These are phyloP conservation scores for Watsonalla cultraria DNA, from an alignment of 2,888 invertebrate species.

Conservation along the genomic window DNA sequence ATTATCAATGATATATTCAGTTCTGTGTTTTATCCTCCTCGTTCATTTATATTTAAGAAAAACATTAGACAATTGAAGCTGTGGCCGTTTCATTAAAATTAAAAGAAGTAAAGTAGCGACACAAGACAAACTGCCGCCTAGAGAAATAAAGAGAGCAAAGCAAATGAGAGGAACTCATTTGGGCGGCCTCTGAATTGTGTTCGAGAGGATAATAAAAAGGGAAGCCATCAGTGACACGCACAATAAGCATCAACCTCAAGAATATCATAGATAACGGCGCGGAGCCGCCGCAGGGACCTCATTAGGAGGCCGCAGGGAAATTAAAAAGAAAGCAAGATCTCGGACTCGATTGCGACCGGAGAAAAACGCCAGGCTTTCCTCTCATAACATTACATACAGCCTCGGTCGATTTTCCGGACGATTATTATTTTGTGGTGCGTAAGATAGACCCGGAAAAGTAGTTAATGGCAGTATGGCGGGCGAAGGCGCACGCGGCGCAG, in stretches of 20 bases:
- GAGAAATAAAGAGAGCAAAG: constrained; percentile 77
- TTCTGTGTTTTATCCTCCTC: neutral
- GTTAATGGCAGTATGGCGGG: constrained; percentile 58
- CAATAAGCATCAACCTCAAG: constrained; percentile 80
- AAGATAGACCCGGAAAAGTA: constrained; percentile 67
- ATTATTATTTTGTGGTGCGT: constrained; percentile 79
- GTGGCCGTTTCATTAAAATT: constrained; percentile 61
- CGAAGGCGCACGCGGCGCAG: constrained; percentile 39
- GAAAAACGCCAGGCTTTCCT: constrained; percentile 70
- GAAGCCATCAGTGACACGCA: constrained; percentile 79
- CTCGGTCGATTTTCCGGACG: constrained; percentile 75
- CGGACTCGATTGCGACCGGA: constrained; percentile 74
- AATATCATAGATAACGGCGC: constrained; percentile 78
- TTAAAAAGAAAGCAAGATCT: constrained; percentile 79
- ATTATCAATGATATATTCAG: constrained; percentile 10
- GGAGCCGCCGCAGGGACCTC: constrained; percentile 68
- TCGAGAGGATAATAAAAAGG: constrained; percentile 78
- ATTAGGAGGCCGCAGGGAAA: constrained; percentile 79
- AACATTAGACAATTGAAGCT: constrained; percentile 36
- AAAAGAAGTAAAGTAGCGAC: constrained; percentile 69
- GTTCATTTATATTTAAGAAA: constrained; percentile 3
- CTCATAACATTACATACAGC: constrained; percentile 79
- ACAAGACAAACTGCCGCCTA: constrained; percentile 74
- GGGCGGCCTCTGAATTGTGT: constrained; percentile 75
- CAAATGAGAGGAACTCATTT: constrained; percentile 77